Conservation (phyloP, 1,140 invertebrate genomes). For the Acromyrmex heyeri region DNA sequence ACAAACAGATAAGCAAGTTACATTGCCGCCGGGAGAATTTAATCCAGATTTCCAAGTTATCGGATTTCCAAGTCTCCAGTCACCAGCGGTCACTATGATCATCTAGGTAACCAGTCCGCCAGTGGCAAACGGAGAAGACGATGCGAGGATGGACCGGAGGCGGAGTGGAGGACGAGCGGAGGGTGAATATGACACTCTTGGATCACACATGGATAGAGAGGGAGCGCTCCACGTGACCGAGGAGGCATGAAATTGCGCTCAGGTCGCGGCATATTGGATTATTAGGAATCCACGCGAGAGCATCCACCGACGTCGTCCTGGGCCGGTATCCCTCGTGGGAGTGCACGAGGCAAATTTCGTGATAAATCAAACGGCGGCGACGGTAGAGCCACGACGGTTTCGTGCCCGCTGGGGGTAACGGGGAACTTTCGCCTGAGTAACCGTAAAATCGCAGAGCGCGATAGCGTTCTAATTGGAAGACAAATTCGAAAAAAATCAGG, state of each 20-base stretch:
- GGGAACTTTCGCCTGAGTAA: slow-evolving; percentile 56
- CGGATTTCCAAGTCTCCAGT: slow-evolving; percentile 39
- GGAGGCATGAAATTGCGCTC: slow-evolving; percentile 77
- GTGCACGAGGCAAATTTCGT: slow-evolving; percentile 56
- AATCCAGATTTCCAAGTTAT: slow-evolving; percentile 34
- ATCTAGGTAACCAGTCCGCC: slow-evolving; percentile 12
- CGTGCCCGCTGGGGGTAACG: slow-evolving; percentile 41
- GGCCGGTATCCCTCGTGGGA: slow-evolving; percentile 37
- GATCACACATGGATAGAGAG: slow-evolving; percentile 48
- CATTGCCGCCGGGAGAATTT: slow-evolving; percentile 35
- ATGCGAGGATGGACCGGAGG: not conserved
- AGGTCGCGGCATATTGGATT: slow-evolving; percentile 75
- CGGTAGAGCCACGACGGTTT: slow-evolving; percentile 31
- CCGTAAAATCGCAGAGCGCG: slow-evolving; percentile 53
- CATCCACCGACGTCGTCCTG: slow-evolving; percentile 41
- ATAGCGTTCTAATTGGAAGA: slow-evolving; percentile 34
- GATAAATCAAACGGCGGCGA: slow-evolving; percentile 72
- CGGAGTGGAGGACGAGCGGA: not conserved
- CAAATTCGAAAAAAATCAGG: slow-evolving; percentile 15
- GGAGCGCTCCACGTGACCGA: slow-evolving; percentile 58
- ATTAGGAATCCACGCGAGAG: slow-evolving; percentile 68
- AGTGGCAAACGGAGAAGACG: slow-evolving; percentile 7
- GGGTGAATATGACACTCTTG: slow-evolving; percentile 34
- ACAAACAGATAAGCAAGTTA: slow-evolving; percentile 10
- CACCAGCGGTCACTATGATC: slow-evolving; percentile 41